Evolutionary conservation across 2,888 invertebrate species (phyloP).

Genomic region (Hyposoter dolosus): DNA sequence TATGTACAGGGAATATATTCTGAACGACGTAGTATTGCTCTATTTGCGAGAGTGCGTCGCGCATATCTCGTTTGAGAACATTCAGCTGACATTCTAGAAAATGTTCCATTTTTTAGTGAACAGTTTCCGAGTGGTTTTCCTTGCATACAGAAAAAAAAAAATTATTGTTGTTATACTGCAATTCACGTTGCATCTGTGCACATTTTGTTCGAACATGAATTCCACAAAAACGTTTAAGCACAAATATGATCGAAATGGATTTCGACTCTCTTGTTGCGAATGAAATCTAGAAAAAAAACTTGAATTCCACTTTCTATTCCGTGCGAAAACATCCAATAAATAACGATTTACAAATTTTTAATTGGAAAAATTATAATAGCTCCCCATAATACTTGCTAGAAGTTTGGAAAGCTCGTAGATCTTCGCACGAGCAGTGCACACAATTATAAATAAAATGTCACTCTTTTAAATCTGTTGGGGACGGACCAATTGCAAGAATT

Average conservation of each 20-base stretch:
- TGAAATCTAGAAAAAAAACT: neutral
- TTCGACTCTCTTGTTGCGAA: neutral
- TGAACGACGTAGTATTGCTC: constrained; percentile 8
- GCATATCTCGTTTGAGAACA: constrained; percentile 9
- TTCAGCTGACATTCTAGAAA: constrained; percentile 4
- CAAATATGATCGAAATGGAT: neutral
- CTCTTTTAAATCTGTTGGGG: neutral
- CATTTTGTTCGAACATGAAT: neutral
- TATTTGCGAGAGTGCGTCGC: constrained; percentile 11
- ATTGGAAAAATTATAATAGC: neutral
- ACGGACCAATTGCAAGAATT: constrained; percentile 22
- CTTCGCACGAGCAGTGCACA: neutral
- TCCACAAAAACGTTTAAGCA: neutral
- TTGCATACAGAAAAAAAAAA: neutral
- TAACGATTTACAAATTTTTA: neutral
- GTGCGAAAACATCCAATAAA: neutral
- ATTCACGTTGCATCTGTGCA: neutral
- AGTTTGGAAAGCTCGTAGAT: neutral
- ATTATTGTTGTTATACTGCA: neutral
- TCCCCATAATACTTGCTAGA: neutral
- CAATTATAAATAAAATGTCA: neutral
- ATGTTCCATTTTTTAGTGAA: neutral
- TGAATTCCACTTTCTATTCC: neutral
- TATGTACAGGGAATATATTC: neutral
- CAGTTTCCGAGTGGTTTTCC: neutral